These are phyloP conservation scores for Adoxophyes honmai DNA, from an alignment of 1,140 invertebrate species.

Conservation along the genomic window DNA sequence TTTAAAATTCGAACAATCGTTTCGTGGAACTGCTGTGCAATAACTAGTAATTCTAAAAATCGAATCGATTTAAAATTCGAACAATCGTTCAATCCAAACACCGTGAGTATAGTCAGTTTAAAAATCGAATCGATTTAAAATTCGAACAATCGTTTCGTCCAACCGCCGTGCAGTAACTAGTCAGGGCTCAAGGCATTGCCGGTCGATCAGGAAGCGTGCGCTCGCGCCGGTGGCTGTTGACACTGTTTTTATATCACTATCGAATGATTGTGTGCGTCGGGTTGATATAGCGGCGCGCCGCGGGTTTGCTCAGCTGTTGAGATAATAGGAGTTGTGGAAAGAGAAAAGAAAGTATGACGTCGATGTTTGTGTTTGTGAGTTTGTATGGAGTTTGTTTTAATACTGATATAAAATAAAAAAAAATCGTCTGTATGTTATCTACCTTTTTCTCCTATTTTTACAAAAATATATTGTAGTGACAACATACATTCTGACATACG, in stretches of 20 bases:
- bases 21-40: not conserved
- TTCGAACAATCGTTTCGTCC: not conserved
- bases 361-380: too few species aligned
- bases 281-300: not conserved
- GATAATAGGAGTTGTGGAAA: too few species aligned
- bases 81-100: not conserved
- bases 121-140: not conserved
- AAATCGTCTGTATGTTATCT: too few species aligned
- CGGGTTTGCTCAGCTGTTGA: not conserved
- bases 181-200: constrained; percentile 11
- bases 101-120: not conserved
- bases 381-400: too few species aligned
- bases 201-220: constrained; percentile 6
- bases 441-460: too few species aligned
- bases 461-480: too few species aligned
- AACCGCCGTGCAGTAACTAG: not conserved
- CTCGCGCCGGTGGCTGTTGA: constrained; percentile 1
- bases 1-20: not conserved
- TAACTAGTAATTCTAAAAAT: not conserved
- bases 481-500: too few species aligned
- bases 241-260: constrained; percentile 10
- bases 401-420: too few species aligned
- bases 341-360: too few species aligned
- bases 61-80: not conserved
- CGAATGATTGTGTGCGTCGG: not conserved